Conservation (phyloP, 2,113 vertebrate genomes). For the Epinephelus cyanopodus region DNA sequence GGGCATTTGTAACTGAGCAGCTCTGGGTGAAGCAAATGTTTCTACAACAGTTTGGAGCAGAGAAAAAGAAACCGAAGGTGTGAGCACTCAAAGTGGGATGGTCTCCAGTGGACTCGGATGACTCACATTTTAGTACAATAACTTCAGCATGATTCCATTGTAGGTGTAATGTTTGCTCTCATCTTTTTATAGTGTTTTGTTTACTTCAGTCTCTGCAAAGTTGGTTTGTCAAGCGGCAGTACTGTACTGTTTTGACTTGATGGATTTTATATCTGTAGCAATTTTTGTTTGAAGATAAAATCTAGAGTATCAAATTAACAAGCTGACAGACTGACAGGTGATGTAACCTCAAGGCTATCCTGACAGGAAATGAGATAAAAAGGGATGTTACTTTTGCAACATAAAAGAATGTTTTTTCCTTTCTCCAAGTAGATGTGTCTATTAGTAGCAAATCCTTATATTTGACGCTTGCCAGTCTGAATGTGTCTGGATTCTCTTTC, state of each 20-base stretch:
- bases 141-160: slow-evolving; percentile 2
- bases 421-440: neutral
- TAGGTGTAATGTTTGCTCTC: slow-evolving; percentile 10
- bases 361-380: slow-evolving; percentile 19
- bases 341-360: slow-evolving; percentile 36
- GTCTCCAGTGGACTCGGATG: slow-evolving; percentile 31
- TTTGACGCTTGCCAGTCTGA: slow-evolving; percentile 15
- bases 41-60: neutral
- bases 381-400: slow-evolving; percentile 18
- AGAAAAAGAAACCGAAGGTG: slow-evolving; percentile 22
- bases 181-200: slow-evolving; percentile 11
- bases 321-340: slow-evolving; percentile 33
- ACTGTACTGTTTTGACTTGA: neutral
- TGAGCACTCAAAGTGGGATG: slow-evolving; percentile 10
- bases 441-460: slow-evolving; percentile 14
- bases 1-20: neutral
- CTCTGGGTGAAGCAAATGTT: neutral
- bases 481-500: slow-evolving; percentile 25
- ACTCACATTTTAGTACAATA: slow-evolving; percentile 38
- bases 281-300: slow-evolving; percentile 21
- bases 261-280: slow-evolving; percentile 20
- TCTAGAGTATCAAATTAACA: slow-evolving; percentile 1
- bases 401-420: neutral
- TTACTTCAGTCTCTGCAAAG: neutral
- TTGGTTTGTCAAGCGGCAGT: neutral